A percentile compares a stretch with the other conserved stretches of the same genome.
These are phyloP conservation scores for Malurus cyaneus DNA, from an alignment of 2,113 vertebrate genomes.

Conservation along the genomic window DNA sequence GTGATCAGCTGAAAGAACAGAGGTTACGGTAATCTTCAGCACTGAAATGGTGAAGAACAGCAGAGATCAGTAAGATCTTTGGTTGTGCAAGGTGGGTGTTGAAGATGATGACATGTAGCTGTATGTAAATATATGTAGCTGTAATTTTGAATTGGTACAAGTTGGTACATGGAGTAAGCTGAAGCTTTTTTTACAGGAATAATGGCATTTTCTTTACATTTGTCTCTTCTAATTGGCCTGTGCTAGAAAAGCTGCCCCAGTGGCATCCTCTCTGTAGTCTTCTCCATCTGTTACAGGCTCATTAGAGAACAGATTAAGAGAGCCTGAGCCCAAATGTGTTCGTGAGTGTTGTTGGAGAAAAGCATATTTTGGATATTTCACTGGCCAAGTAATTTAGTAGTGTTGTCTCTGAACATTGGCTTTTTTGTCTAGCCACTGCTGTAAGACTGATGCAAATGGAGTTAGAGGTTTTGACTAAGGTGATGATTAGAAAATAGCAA, in stretches of 20 bases:
- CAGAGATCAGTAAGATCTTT: not conserved
- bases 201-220: not conserved
- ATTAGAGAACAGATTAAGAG: not conserved
- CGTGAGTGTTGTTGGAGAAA: not conserved
- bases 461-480: not conserved
- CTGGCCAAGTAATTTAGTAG: not conserved
- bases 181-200: not conserved
- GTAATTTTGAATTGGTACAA: not conserved
- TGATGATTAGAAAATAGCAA: not conserved
- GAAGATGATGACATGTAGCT: not conserved
- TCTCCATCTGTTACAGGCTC: not conserved
- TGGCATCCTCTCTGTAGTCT: not conserved
- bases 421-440: not conserved
- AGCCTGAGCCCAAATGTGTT: not conserved
- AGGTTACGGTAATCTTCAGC: not conserved
- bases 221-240: not conserved
- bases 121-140: rapidly evolving
- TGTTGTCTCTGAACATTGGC: not conserved
- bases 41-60: not conserved
- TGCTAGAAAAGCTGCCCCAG: not conserved
- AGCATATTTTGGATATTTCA: not conserved
- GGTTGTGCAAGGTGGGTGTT: not conserved
- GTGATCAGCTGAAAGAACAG: not conserved
- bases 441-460: not conserved
- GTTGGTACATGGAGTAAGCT: not conserved